These are phyloP conservation scores for Gnathonemus echidnorhynchus DNA, from an alignment of 2,113 vertebrate genomes.

Conservation along the genomic window DNA sequence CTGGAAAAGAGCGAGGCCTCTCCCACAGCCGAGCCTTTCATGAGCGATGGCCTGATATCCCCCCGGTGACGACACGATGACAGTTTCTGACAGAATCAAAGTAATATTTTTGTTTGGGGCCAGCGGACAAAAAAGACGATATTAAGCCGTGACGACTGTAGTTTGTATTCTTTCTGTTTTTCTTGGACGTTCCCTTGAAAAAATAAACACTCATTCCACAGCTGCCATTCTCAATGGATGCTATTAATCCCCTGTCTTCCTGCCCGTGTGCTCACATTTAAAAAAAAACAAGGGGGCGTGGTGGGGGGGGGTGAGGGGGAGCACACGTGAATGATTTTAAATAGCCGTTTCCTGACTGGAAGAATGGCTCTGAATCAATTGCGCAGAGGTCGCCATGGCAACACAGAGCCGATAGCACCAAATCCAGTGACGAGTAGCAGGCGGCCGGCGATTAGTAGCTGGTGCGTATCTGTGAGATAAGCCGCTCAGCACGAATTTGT, in stretches of 20 bases:
- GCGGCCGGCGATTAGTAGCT: neutral
- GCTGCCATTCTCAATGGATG: neutral
- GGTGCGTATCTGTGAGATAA: neutral
- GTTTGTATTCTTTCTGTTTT: slow-evolving; percentile 15
- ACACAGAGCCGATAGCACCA: neutral
- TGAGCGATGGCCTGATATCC: slow-evolving; percentile 57
- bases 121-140: slow-evolving; percentile 26
- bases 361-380: neutral
- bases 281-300: slow-evolving; percentile 5
- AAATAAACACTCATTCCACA: slow-evolving; percentile 8
- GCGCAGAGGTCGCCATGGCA: slow-evolving; percentile 11
- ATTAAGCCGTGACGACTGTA: slow-evolving; percentile 12
- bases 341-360: slow-evolving; percentile 2
- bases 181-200: slow-evolving; percentile 2
- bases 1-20: slow-evolving; percentile 65
- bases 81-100: slow-evolving; percentile 53
- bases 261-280: neutral
- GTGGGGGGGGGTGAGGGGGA: neutral
- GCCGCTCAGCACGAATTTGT: neutral
- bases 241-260: neutral
- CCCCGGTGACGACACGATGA: slow-evolving; percentile 58
- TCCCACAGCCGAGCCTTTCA: slow-evolving; percentile 58
- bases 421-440: neutral
- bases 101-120: slow-evolving; percentile 58
- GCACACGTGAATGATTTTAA: neutral